A percentile compares a stretch with the other conserved stretches of the same genome.
These are phyloP conservation scores for Eremophila alpestris DNA, from an alignment of 2,797 vertebrate species.

Conservation along the genomic window DNA sequence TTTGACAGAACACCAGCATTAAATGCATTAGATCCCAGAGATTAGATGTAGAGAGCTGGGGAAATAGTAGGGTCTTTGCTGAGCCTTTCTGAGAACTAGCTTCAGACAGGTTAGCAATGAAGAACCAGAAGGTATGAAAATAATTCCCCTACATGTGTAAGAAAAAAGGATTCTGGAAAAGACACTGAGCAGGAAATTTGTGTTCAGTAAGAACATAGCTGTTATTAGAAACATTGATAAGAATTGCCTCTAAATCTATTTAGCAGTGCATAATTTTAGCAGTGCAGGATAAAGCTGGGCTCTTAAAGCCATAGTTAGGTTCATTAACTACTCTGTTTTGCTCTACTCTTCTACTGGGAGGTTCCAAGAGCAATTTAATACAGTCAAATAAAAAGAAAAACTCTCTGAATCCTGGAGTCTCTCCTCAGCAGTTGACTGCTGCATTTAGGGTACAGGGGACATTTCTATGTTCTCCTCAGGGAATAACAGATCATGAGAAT, in stretches of 20 bases:
- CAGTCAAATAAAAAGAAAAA: background rate
- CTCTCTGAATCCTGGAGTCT: background rate
- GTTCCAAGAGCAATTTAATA: slow-evolving; percentile 20
- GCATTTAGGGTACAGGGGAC: background rate
- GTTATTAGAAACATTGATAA: slow-evolving; percentile 15
- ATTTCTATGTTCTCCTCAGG: background rate
- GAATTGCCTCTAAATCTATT: slow-evolving; percentile 37
- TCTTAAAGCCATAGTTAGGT: background rate
- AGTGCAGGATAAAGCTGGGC: slow-evolving; percentile 10
- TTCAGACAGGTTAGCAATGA: slow-evolving; percentile 33
- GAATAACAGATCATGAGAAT: background rate
- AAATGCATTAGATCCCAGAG: slow-evolving; percentile 71
- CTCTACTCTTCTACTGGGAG: background rate
- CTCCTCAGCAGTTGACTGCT: background rate
- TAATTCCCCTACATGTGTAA: slow-evolving; percentile 8
- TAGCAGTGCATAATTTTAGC: slow-evolving; percentile 54
- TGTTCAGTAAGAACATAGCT: background rate
- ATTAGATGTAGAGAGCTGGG: slow-evolving; percentile 64
- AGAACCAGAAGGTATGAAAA: slow-evolving; percentile 31
- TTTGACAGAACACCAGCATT: slow-evolving; percentile 76
- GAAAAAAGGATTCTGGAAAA: background rate
- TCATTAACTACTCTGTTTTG: slow-evolving; percentile 32
- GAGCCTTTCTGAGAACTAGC: slow-evolving; percentile 50
- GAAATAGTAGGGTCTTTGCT: slow-evolving; percentile 60
- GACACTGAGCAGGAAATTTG: background rate